Conservation (phyloP, 2,888 invertebrate genomes). For the Electrophaes corylata region DNA sequence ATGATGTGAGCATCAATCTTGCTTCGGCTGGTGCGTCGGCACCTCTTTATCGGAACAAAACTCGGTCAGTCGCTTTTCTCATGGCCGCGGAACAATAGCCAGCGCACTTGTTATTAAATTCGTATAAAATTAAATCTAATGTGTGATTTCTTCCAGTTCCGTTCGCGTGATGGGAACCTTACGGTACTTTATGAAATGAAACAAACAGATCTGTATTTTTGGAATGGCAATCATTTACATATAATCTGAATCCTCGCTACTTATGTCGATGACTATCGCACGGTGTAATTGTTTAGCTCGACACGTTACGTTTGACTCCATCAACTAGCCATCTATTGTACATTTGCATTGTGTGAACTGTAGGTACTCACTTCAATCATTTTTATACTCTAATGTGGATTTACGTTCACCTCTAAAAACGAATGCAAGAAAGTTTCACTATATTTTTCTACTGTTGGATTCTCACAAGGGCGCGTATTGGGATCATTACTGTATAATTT, state of each 20-base stretch:
- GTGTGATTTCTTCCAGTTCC: conserved; percentile 78
- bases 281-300: conserved; percentile 44
- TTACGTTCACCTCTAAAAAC: conserved; percentile 12
- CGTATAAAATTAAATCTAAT: conserved; percentile 83
- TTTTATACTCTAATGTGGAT: conserved; percentile 32
- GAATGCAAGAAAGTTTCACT: not conserved
- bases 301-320: conserved; percentile 42
- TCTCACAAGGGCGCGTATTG: conserved; percentile 31
- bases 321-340: conserved; percentile 36
- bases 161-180: conserved; percentile 79
- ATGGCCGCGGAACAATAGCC: conserved; percentile 74
- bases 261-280: conserved; percentile 52
- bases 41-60: conserved; percentile 79
- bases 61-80: conserved; percentile 72
- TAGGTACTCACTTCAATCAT: conserved; percentile 7
- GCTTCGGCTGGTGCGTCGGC: conserved; percentile 76
- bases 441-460: conserved; percentile 20
- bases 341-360: conserved; percentile 37
- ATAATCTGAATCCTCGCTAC: conserved; percentile 50
- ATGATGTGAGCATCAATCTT: conserved; percentile 77
- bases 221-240: conserved; percentile 58
- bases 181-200: conserved; percentile 66
- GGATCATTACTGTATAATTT: conserved; percentile 34
- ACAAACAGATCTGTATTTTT: conserved; percentile 54
- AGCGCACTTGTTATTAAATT: conserved; percentile 81